A percentile compares a stretch with the other conserved stretches of the same genome.
phyloP scores from a whole-genome alignment of 1,140 invertebrate species.

The Diorhabda carinulata region DNA sequence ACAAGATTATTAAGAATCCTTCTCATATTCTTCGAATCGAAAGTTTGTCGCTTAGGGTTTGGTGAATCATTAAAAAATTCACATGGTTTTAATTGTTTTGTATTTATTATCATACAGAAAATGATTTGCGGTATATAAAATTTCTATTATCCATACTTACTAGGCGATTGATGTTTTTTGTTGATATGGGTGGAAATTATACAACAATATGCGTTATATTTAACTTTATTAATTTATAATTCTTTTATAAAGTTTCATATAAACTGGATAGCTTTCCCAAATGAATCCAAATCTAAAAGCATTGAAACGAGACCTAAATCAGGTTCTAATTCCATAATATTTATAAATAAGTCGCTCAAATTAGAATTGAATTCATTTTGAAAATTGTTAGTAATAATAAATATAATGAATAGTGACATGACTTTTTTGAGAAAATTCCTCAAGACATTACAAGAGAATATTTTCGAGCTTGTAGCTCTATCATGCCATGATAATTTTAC shows the following conservation, averaged over 20 bases:
- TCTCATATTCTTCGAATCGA: too few species aligned
- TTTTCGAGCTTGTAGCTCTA: conserved; percentile 30
- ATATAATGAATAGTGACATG: conserved; percentile 37
- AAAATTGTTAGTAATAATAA: conserved; percentile 41
- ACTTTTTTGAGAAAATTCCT: conserved; percentile 29
- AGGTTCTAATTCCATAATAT: conserved; percentile 35
- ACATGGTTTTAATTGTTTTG: too few species aligned
- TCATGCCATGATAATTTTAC: conserved; percentile 26
- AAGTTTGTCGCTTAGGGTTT: too few species aligned
- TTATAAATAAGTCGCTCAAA: conserved; percentile 34
- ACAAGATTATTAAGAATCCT: too few species aligned
- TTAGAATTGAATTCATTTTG: conserved; percentile 41
- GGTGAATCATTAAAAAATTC: too few species aligned
- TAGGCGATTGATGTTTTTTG: too few species aligned
- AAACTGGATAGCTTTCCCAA: conserved; percentile 46
- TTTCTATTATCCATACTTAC: too few species aligned
- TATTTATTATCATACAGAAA: too few species aligned
- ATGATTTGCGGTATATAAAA: too few species aligned
- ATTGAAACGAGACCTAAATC: conserved; percentile 25
- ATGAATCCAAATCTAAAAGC: conserved; percentile 42
- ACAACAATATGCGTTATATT: conserved; percentile 43
- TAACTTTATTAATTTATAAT: conserved; percentile 50
- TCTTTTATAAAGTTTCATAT: conserved; percentile 50
- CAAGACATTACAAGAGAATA: conserved; percentile 30
- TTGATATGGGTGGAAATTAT: neutral